phyloP scores from a whole-genome alignment of 2,113 vertebrate genomes.

The Castor canadensis region DNA sequence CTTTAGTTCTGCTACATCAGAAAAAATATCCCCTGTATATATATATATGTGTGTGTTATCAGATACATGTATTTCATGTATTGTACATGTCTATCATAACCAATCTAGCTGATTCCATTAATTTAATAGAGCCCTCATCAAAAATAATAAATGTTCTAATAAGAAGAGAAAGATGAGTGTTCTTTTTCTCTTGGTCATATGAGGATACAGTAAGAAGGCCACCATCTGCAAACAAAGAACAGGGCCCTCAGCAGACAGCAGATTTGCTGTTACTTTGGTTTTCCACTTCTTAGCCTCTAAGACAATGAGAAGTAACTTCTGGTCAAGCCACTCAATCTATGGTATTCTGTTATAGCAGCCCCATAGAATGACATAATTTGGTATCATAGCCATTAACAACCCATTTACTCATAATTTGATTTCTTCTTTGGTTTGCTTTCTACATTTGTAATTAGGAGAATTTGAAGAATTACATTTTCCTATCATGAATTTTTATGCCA shows the following conservation, averaged over 20 bases:
- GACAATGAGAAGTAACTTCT: neutral
- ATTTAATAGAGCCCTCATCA: neutral
- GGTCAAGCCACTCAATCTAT: too few relatives aligned
- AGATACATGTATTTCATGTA: neutral
- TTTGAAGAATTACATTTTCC: neutral
- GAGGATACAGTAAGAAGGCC: neutral
- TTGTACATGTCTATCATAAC: neutral
- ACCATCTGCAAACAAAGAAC: neutral
- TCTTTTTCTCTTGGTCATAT: neutral
- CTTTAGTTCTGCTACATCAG: neutral
- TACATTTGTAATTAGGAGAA: neutral
- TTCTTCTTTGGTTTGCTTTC: slow-evolving; percentile 10
- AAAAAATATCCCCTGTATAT: neutral
- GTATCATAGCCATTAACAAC: neutral
- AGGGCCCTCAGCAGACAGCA: neutral
- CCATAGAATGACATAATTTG: neutral
- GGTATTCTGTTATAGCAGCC: neutral
- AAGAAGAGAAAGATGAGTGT: neutral
- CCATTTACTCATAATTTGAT: neutral
- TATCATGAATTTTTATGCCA: neutral
- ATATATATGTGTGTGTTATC: neutral
- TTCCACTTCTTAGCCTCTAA: neutral
- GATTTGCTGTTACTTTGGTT: neutral
- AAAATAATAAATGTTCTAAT: neutral
- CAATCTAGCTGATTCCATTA: neutral